Percentiles rank a stretch among this genome's conserved stretches.
Conservation (phyloP, 2,797 vertebrate species). For the Halcyon chelicuti region DNA sequence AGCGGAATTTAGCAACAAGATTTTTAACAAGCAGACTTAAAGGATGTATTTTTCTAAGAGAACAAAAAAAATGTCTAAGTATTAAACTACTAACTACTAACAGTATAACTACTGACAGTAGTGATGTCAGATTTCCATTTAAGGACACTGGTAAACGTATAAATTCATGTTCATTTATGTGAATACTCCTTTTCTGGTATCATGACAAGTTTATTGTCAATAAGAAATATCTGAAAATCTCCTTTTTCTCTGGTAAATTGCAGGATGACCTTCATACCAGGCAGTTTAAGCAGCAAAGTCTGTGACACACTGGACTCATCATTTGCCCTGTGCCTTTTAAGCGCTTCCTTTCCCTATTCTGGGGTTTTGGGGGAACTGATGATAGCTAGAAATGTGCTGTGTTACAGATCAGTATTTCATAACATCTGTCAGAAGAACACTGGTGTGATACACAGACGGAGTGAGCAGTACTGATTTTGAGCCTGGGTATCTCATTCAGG, state of each 20-base stretch:
- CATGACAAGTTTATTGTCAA: background rate
- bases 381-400: background rate
- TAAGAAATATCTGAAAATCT: background rate
- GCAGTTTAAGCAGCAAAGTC: background rate
- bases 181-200: background rate
- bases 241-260: background rate
- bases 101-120: background rate
- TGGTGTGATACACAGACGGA: background rate
- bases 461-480: background rate
- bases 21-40: background rate
- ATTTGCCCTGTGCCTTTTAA: background rate
- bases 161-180: background rate
- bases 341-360: background rate
- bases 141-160: background rate
- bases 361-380: background rate
- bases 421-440: background rate
- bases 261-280: background rate
- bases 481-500: background rate
- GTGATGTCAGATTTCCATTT: background rate
- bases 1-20: background rate
- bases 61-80: background rate
- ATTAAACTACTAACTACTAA: background rate
- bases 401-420: background rate
- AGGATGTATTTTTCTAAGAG: background rate
- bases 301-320: background rate